Evolutionary conservation across 2,888 invertebrate species (phyloP).

Genomic region (Lasiommata megera): DNA sequence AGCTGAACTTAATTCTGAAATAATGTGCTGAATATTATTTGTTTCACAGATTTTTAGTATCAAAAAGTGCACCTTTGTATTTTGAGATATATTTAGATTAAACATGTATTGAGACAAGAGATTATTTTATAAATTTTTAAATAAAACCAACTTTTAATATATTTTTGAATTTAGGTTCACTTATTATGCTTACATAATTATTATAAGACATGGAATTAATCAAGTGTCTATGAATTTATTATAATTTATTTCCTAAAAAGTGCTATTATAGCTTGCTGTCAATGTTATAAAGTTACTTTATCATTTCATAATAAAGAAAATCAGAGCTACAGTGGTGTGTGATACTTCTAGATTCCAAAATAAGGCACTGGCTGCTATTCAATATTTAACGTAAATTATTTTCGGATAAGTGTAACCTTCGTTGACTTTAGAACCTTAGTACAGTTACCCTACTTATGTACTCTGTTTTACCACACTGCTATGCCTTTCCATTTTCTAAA

Average conservation of each 20-base stretch:
- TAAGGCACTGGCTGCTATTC: no score
- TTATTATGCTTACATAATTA: not conserved
- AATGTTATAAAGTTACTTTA: no score
- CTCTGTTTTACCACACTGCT: not conserved
- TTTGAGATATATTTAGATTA: not conserved
- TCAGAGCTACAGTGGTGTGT: slow-evolving; percentile 1
- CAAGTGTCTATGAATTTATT: no score
- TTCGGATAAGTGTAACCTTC: no score
- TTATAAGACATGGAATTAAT: not conserved
- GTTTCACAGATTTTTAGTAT: not conserved
- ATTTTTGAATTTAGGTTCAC: not conserved
- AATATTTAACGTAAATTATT: no score
- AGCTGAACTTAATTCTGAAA: not conserved
- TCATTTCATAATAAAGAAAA: no score
- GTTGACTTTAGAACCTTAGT: not conserved
- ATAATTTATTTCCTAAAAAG: no score
- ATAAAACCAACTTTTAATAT: not conserved
- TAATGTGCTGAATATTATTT: slow-evolving; percentile 1
- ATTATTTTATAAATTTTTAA: not conserved
- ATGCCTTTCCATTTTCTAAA: slow-evolving; percentile 2
- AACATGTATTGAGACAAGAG: not conserved
- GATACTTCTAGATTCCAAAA: not conserved
- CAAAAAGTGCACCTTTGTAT: no score
- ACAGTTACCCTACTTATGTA: not conserved
- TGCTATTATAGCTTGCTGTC: no score